Base-by-base conservation (phyloP, 2,888 invertebrate genomes). In the Schizaphis graminum region DNA sequence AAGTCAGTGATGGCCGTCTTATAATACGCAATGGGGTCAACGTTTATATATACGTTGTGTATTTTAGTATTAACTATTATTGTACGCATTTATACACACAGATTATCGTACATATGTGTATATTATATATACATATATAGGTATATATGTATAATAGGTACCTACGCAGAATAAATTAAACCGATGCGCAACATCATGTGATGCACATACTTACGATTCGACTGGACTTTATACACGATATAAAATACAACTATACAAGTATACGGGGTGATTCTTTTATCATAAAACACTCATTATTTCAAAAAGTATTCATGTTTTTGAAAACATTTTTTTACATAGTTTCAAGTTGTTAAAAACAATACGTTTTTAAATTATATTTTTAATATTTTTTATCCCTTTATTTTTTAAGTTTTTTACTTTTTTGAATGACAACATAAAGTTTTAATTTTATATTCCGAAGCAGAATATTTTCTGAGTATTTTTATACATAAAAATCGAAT, bases 1-100 rank as follows among this genome's bases (percentile, higher is more conserved):
- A 91, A 91, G 90, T 77, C 10, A 49, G n/a, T 24, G 90, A 49
- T 77, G 77, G 77, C 77, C 28, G 91, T 44, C 35, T 13, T 91
- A 77, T 35, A 77, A 67, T 35, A 91, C 35, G n/a, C 49, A 91
- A 77, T 13, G 57, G 53, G 91, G 90, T 90, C 90, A 24, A 53
- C 44, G 41, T 57, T 41, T 61, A 87, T n/a, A 44, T 44, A 47
- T 47, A 47, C 7, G 35, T 87, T 87, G 49, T 87, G 86, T 87
- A 49, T 47, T 87, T n/a, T 87, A n/a, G 35, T 77, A 77, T 77
- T 77, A 35, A 77, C 35, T 21, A 87, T 87, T 87, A 87, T 87
- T 87, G n/a, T 49, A 21, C 21, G 35, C 35, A 77, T 35, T 35
- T 77, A 77, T 35, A 77, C 77, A 35, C 3, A 47, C 44, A 47